Base-by-base conservation (phyloP, 2,888 invertebrate genomes). In the Galerucella nymphaeae region DNA sequence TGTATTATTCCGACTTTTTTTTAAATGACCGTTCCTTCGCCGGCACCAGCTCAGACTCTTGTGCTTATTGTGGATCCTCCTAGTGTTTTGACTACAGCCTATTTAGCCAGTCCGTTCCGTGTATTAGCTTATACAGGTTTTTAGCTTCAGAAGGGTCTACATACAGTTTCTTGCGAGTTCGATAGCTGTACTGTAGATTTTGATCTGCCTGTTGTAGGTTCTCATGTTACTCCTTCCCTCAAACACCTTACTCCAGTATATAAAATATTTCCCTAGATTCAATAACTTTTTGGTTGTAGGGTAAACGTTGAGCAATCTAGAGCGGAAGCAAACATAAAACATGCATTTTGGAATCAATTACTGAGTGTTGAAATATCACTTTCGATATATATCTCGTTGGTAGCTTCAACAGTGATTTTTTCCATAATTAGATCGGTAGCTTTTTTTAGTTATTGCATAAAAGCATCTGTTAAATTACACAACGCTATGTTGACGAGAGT, bases 401-500 rank as follows among this genome's bases (percentile, higher is more conserved):
- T 83, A 16, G 14, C 76, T 13, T 18, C 75, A n/a, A 86, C 87
- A 10, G 82, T 89, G 10, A n/a, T 86, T 4, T 58, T 88, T 1
- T 86, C 88, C 0, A 65, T 89, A 4, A 65, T 84, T 0, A 76
- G 79, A 75, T 87, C 88, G 0, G 83, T 85, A 58, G 70, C 84
- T 0, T 90, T 91, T 82, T 91, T 90, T 80, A 80, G 83, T 64
- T 82, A 87, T 71, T 88, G 88, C 76, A 86, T 89, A 79, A 84
- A 83, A 18, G 88, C 90, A 0, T 90, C 91, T 0, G 84, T 84
- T 62, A 85, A 80, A 53, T 83, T 91, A 1, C 91, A 92, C 80
- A 87, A 89, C 75, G 80, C 77, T 13, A 90, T 84, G 83, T 81
- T 84, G 74, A 50, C 68, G n/a, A 87, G 89, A 69, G 87, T 93